Percentiles rank a stretch among this genome's conserved stretches.
phyloP scores from a whole-genome alignment of 2,113 vertebrate genomes.

The Struthio camelus region DNA sequence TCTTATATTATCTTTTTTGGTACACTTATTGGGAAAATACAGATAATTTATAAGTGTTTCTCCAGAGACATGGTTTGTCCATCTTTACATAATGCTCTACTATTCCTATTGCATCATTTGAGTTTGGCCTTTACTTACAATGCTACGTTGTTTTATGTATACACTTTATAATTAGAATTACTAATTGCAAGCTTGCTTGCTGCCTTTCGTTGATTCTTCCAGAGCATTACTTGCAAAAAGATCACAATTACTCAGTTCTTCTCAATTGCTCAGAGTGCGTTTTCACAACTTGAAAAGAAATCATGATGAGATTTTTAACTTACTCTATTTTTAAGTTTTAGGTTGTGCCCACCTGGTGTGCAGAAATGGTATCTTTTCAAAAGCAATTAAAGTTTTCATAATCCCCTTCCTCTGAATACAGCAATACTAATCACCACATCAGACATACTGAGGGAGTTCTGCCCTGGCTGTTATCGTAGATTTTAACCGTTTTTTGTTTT shows the following conservation, averaged over 20 bases:
- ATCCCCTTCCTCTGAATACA: background rate
- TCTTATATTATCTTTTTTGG: background rate
- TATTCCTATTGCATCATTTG: slow-evolving; percentile 40
- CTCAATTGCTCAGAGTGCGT: background rate
- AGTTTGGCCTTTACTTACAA: slow-evolving; percentile 34
- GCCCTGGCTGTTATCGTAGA: rapidly evolving
- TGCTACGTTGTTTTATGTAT: slow-evolving; percentile 18
- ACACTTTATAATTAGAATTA: slow-evolving; percentile 54
- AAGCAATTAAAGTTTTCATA: background rate
- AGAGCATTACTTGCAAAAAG: slow-evolving; percentile 20
- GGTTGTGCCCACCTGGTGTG: background rate
- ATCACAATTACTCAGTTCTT: slow-evolving; percentile 20
- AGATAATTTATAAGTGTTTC: background rate
- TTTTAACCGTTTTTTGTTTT: no score
- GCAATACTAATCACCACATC: background rate
- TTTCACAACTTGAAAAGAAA: background rate
- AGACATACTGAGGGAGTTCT: no score
- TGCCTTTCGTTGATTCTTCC: slow-evolving; percentile 27
- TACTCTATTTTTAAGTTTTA: background rate
- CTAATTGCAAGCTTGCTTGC: slow-evolving; percentile 45
- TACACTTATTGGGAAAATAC: background rate
- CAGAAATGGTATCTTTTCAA: background rate
- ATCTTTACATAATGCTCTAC: background rate
- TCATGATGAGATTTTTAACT: background rate
- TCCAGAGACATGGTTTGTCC: background rate